Conservation (phyloP, 2,888 invertebrate genomes). For the Enchytraeus crypticus region DNA sequence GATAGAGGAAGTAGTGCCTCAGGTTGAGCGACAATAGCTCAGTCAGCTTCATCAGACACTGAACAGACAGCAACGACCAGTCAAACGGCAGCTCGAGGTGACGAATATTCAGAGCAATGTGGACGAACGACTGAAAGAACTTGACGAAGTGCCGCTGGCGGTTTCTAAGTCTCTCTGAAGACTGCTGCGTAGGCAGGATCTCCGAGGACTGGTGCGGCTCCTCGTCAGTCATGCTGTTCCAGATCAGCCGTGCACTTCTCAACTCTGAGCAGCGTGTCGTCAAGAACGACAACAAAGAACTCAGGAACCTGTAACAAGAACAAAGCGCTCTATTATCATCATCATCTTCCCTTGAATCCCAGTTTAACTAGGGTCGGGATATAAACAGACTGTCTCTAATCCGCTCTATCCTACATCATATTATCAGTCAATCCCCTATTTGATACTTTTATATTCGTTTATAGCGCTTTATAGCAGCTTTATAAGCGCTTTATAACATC, state of each 20-base stretch:
- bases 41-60: constrained; percentile 33
- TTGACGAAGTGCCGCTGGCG: constrained; percentile 37
- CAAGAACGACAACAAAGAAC: constrained; percentile 10
- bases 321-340: too few species aligned
- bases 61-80: constrained; percentile 38
- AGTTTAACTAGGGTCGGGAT: too few species aligned
- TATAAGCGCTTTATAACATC: too few species aligned
- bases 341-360: too few species aligned
- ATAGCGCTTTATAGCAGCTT: too few species aligned
- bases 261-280: constrained; percentile 32
- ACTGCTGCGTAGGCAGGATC: constrained; percentile 30
- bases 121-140: constrained; percentile 39
- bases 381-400: too few species aligned
- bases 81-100: constrained; percentile 43
- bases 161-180: constrained; percentile 28
- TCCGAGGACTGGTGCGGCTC: constrained; percentile 36
- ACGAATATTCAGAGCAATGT: constrained; percentile 33
- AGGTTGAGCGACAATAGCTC: constrained; percentile 34
- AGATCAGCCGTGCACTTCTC: constrained; percentile 37
- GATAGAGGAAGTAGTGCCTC: constrained; percentile 40
- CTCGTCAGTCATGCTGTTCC: constrained; percentile 37
- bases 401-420: too few species aligned
- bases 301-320: background rate
- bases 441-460: too few species aligned
- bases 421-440: too few species aligned